Evolutionary conservation across 2,113 vertebrate genomes (phyloP), one percentile per base, ranked within the genome.

Genomic region (Raphicerus campestris): DNA sequence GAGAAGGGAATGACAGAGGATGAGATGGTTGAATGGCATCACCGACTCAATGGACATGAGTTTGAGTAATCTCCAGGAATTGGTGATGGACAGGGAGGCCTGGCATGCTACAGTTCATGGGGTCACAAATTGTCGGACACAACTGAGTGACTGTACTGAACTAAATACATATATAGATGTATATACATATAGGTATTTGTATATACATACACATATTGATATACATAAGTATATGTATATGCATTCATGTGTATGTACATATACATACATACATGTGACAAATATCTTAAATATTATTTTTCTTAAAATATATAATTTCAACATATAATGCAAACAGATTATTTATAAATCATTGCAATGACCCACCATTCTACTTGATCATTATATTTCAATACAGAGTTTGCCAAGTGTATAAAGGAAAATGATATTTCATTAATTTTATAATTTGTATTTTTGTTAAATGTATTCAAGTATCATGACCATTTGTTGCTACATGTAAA

Each of bases 261-360:
- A 24, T 42, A 73, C 20, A 42, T 24, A 73, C 6, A 75, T 26
- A 26, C 11, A 42, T 42, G 13, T 73, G 20, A 39, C 20, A 75
- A 75, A 5, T 39, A 73, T 75, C 35, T 75, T 42, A 73, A 24
- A 42, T 10, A 95, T 53, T 97, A 93, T 55, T 95, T 96, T 89
- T 39, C 55, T 93, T 89, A 86, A 91, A 96, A 87, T 58, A 86
- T 28, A 86, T 88, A 94, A 95, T 83, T 53, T 80, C 28, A 70
- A 91, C 13, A 66, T 20, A 83, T 10, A 88, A 70, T 49, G 4
- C 15, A 90, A 75, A 84, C 17, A 75, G n/a, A 94, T 82, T 94
- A 60, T 66, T 70, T 96, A 53, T 58, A 89, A 75, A 95, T 47
- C 20, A n/a, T 87, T 13, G 49, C 1, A 91, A 42, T 42, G 90